phyloP scores from a whole-genome alignment of 2,113 vertebrate species.

The Epinephelus fuscoguttatus region DNA sequence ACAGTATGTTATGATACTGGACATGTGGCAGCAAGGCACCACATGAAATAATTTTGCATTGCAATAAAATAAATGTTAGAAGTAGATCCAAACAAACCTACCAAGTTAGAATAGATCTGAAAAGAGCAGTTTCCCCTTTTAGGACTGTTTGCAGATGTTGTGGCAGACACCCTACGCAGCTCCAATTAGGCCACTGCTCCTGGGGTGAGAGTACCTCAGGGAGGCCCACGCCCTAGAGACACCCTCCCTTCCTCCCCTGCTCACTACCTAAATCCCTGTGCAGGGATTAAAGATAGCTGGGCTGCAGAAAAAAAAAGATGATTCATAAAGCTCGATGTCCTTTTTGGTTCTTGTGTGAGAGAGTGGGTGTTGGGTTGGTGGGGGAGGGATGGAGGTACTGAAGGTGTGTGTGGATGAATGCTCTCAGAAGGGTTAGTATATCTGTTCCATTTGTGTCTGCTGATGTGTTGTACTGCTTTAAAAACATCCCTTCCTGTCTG shows the following conservation, averaged over 20 bases:
- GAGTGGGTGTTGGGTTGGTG: slow-evolving; percentile 17
- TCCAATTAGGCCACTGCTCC: slow-evolving; percentile 71
- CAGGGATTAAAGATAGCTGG: slow-evolving; percentile 70
- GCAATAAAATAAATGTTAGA: background rate
- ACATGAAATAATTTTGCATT: background rate
- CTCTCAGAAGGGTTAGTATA: background rate
- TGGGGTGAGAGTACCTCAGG: slow-evolving; percentile 59
- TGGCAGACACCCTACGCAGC: slow-evolving; percentile 28
- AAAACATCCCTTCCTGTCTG: background rate
- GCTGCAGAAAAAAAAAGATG: slow-evolving; percentile 60
- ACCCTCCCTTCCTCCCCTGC: background rate
- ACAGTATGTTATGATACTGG: no score
- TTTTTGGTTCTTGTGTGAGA: slow-evolving; percentile 38
- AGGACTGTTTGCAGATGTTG: slow-evolving; percentile 6
- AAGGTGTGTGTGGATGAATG: slow-evolving; percentile 25
- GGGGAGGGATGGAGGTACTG: slow-evolving; percentile 1
- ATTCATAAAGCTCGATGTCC: slow-evolving; percentile 58
- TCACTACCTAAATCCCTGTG: slow-evolving; percentile 36
- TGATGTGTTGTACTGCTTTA: background rate
- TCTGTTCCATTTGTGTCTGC: slow-evolving; percentile 25
- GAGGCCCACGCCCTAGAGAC: slow-evolving; percentile 49
- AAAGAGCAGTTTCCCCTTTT: background rate
- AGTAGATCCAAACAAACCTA: background rate
- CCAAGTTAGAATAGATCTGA: background rate
- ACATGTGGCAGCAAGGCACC: no score